These are phyloP conservation scores for Podabrus alpinus DNA, from an alignment of 2,888 invertebrate genomes.

Conservation along the genomic window DNA sequence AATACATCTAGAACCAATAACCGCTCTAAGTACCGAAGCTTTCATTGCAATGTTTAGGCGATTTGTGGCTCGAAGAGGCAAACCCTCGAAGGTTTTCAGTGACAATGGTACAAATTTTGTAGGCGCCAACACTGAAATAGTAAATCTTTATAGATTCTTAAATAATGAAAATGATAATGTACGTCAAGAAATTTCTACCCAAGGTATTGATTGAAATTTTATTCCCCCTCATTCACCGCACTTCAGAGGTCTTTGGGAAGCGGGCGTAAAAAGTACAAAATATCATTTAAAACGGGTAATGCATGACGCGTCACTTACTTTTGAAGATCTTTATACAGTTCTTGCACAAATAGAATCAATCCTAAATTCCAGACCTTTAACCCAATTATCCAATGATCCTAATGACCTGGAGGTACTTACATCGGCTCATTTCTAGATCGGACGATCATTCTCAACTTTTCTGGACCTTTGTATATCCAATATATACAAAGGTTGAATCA, in stretches of 20 bases:
- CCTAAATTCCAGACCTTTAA: conserved; percentile 29
- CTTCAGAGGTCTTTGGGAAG: too few species aligned
- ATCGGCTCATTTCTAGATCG: conserved; percentile 31
- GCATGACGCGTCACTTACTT: conserved; percentile 18
- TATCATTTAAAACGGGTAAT: conserved; percentile 18
- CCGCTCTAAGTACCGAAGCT: conserved; percentile 32
- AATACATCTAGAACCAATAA: conserved; percentile 39
- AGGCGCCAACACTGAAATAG: conserved; percentile 19
- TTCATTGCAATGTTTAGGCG: conserved; percentile 36
- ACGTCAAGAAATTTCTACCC: too few species aligned
- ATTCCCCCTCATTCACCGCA: too few species aligned
- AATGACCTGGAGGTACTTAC: conserved; percentile 25
- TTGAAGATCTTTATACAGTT: conserved; percentile 25
- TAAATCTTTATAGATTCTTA: conserved; percentile 11
- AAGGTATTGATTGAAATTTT: too few species aligned
- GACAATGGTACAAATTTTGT: conserved; percentile 30
- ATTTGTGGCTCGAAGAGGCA: conserved; percentile 23
- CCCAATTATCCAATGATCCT: conserved; percentile 28
- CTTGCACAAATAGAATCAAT: conserved; percentile 28
- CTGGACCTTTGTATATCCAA: conserved; percentile 24
- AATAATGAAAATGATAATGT: too few species aligned
- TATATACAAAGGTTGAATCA: conserved; percentile 20
- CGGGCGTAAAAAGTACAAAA: too few species aligned
- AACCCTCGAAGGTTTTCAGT: conserved; percentile 5
- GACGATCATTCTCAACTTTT: conserved; percentile 6